Conservation (phyloP, 2,113 vertebrate genomes). For the Sylvietta virens region DNA sequence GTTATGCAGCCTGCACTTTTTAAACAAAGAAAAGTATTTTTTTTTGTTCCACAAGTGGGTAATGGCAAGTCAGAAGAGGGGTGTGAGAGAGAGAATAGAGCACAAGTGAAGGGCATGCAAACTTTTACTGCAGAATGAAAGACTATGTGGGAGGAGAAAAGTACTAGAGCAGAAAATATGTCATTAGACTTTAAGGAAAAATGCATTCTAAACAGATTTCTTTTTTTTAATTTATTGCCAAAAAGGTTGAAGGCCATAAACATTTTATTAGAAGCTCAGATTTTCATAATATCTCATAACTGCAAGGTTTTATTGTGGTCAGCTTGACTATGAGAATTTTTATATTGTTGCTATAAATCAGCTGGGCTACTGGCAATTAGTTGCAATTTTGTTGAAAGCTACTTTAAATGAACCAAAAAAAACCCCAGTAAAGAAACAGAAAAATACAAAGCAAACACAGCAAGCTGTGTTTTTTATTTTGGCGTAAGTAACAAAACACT, state of each 20-base stretch:
- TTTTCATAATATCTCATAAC: not conserved
- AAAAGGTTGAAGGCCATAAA: constrained; percentile 2
- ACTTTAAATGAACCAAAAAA: not conserved
- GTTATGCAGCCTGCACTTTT: not conserved
- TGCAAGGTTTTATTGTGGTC: constrained; percentile 1
- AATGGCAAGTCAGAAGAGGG: not conserved
- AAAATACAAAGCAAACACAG: not conserved
- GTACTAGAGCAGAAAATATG: not conserved
- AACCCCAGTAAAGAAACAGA: not conserved
- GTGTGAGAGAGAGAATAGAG: not conserved
- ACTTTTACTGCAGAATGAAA: not conserved
- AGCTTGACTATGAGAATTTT: not conserved
- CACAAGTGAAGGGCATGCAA: not conserved
- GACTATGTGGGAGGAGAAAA: not conserved
- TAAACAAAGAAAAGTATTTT: not conserved
- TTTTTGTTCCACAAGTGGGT: not conserved
- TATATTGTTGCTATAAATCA: constrained; percentile 21
- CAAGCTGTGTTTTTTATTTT: not conserved
- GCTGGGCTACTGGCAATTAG: not conserved
- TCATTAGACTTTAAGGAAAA: not conserved
- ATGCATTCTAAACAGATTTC: not conserved
- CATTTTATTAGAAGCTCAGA: not conserved
- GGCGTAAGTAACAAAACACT: not conserved
- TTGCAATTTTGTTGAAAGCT: not conserved
- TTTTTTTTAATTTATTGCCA: not conserved